Conservation (phyloP, 2,113 vertebrate genomes). For the Hepsetus odoe region DNA sequence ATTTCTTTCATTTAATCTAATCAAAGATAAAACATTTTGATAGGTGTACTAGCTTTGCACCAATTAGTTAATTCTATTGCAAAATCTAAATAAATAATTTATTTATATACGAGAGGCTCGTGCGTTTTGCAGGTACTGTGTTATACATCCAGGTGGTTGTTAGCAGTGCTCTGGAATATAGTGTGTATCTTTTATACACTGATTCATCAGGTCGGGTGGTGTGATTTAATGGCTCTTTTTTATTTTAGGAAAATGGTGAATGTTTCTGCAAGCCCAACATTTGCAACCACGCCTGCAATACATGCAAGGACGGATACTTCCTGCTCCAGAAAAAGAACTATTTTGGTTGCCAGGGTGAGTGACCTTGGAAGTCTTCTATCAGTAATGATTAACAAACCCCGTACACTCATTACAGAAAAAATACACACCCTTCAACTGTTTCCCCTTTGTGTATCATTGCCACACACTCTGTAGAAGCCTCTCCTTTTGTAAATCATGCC, state of each 20-base stretch:
- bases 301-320: slow-evolving; percentile 86
- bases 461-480: no score
- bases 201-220: background rate
- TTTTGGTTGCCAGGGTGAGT: slow-evolving; percentile 90
- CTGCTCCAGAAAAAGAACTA: slow-evolving; percentile 82
- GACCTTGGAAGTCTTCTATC: slow-evolving; percentile 1
- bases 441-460: no score
- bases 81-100: no score
- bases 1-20: no score
- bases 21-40: no score
- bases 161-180: background rate
- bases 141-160: background rate
- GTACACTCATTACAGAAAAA: background rate
- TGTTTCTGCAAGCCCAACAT: slow-evolving; percentile 87
- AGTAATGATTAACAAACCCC: slow-evolving; percentile 16
- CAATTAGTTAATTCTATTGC: no score
- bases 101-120: no score
- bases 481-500: no score
- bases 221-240: slow-evolving; percentile 20
- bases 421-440: slow-evolving; percentile 1
- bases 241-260: slow-evolving; percentile 79
- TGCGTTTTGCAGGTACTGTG: no score
- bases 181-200: background rate
- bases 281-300: slow-evolving; percentile 78
- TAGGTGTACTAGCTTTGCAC: no score